Base-by-base conservation (phyloP, 2,888 invertebrate species). In the Linnaemya tessellans region DNA sequence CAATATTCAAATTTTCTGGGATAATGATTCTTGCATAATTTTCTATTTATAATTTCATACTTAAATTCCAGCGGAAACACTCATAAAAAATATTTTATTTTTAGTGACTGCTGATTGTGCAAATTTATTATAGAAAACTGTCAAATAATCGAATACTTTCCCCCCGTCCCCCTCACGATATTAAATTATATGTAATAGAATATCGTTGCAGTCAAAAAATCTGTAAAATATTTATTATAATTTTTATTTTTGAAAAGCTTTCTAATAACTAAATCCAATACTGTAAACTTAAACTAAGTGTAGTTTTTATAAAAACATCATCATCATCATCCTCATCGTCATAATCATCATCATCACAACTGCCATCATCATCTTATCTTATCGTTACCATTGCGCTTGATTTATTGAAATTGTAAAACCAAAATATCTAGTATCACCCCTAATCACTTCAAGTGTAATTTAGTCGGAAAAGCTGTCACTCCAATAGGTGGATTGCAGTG, bases 391-490 rank as follows among this genome's bases (percentile, higher is more conserved):
- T 46, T 65, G 43, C 43, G 15, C 22, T n/a, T 46, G 3, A 65
- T 22, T 46, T 46, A 9, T 41, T 49, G 62, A 7, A 25, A 70
- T 70, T 60, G 38, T 70, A 15, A 78, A 68, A 78, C n/a, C 54
- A 68, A 62, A 62, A 51, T 60, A 60, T 1, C 10, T 11, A 64
- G 18, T 13, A 30, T 13, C 41, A 18, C 5, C 7, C 13, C 18
- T 13, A 30, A 38, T 41, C 10, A 41, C n/a, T 30, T 43, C 35
- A 30, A 25, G 25, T 46, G n/a, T 1, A 0, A 22, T 54, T 90
- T 92, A 93, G 86, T 93, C 93, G 8, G 93, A 93, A 88, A 93
- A 93, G 58, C 93, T 93, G 83, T 93, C 93, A 86, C 93, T 93
- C 93, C 93, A 93, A 84, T 93, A 93, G 25, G 93, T 93, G 65